A percentile compares a stretch with the other conserved stretches of the same genome.
Evolutionary conservation across 2,888 invertebrate species (phyloP).

Genomic region (Synanthedon myopaeformis): DNA sequence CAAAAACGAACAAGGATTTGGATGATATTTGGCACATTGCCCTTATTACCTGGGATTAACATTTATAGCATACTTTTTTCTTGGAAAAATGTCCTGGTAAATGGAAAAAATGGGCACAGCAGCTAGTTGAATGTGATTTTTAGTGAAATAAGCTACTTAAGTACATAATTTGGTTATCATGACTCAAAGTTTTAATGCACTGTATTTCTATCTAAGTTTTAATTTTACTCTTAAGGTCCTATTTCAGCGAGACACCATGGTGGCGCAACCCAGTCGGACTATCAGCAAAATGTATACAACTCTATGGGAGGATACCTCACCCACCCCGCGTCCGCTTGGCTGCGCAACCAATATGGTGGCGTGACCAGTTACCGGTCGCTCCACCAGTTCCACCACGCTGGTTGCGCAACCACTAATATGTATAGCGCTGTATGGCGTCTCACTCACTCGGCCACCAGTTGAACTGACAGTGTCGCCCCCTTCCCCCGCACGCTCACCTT

Average conservation of each 20-base stretch:
- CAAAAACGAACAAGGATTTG: too few relatives aligned
- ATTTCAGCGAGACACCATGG: background rate
- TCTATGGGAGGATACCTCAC: background rate
- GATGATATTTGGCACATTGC: too few relatives aligned
- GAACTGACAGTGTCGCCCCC: background rate
- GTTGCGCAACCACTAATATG: background rate
- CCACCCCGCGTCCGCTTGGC: background rate
- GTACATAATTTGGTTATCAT: too few relatives aligned
- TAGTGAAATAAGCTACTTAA: too few relatives aligned
- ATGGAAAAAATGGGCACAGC: too few relatives aligned
- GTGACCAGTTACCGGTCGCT: background rate
- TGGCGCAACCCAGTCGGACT: background rate
- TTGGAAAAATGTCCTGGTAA: too few relatives aligned
- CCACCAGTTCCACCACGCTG: background rate
- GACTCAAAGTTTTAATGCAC: too few relatives aligned
- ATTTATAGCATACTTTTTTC: too few relatives aligned
- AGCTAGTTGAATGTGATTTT: too few relatives aligned
- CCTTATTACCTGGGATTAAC: too few relatives aligned
- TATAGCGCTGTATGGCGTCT: background rate
- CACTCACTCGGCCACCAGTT: background rate
- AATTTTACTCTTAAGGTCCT: background rate
- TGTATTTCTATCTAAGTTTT: too few relatives aligned
- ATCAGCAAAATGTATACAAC: background rate
- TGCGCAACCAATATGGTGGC: background rate
- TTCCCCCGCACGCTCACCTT: background rate